Base-by-base conservation (phyloP, 2,113 vertebrate genomes). In the Deroptyus accipitrinus region DNA sequence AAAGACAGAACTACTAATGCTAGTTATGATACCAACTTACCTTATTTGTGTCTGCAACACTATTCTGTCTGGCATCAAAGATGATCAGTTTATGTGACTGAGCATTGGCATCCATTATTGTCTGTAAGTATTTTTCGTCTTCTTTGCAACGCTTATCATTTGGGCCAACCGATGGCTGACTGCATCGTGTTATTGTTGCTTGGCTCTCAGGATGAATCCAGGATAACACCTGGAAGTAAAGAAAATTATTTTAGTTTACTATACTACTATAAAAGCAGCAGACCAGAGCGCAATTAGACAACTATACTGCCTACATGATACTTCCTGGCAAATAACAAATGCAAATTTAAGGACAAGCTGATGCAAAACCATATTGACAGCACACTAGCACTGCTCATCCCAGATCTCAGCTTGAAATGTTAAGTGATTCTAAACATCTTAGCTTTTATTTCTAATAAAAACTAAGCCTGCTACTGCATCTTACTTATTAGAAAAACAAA, bases 121-220 rank as follows among this genome's bases (percentile, higher is more conserved):
- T 98, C 69, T 99, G 99, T 81, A 99, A 97, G 68, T 99, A 98
- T 78, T 98, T 99, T 66, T 99, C 99, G n/a, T 99, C 99, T 84
- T 99, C 99, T 97, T 99, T 99, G 91, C 99, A 99, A 73, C 98
- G 98, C 13, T 99, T 99, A 96, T 99, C 99, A 28, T 97, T 98
- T 3, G 99, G 98, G 39, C 99, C 99, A 9, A 99, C 99, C 9
- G 99, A 94, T 0, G 99, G 99, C 96, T 99, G 99, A 96, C 99
- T 98, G 97, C 99, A 99, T 27, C 99, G 98, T 9, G 98, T 98
- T 52, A 99, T 99, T 3, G 99, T 98, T 37, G 99, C 99, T 96
- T 99, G 99, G 93, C 98, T 98, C 97, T 99, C 99, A 1, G 99
- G 99, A 95, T 99, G 99, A 96, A 99, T 99, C 99, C 99, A 99